Evolutionary conservation across 1,140 invertebrate species (phyloP).

Genomic region (Subanguina moxae): DNA sequence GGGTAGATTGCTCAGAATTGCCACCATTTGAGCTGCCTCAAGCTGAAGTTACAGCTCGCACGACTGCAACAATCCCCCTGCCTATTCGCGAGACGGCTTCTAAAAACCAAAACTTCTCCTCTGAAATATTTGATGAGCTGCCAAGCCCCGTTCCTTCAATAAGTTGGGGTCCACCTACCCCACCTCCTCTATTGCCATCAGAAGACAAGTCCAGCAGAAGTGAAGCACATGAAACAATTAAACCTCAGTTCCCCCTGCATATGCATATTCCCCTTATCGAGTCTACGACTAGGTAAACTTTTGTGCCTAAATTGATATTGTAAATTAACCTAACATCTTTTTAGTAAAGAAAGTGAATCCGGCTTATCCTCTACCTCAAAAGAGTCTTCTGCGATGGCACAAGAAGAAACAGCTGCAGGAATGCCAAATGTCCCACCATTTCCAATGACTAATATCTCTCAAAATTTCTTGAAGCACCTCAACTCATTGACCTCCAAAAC

Average conservation of each 20-base stretch:
- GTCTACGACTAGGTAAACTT: neutral
- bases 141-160: neutral
- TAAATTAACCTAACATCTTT: too few species aligned
- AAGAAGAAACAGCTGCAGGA: too few species aligned
- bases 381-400: too few species aligned
- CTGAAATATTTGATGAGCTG: neutral
- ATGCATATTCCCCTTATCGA: neutral
- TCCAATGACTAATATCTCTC: neutral
- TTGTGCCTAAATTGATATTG: neutral
- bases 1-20: conserved; percentile 1
- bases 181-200: neutral
- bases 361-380: too few species aligned
- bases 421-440: neutral
- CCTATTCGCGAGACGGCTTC: neutral
- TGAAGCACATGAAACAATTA: neutral
- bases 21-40: neutral
- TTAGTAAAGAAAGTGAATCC: too few species aligned
- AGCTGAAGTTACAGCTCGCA: neutral
- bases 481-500: neutral
- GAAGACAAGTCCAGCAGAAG: neutral
- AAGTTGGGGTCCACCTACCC: neutral
- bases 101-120: neutral
- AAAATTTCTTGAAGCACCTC: neutral
- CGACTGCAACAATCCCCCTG: neutral
- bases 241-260: neutral